Evolutionary conservation across 2,888 invertebrate genomes (phyloP).

Genomic region (Polyploca ridens): DNA sequence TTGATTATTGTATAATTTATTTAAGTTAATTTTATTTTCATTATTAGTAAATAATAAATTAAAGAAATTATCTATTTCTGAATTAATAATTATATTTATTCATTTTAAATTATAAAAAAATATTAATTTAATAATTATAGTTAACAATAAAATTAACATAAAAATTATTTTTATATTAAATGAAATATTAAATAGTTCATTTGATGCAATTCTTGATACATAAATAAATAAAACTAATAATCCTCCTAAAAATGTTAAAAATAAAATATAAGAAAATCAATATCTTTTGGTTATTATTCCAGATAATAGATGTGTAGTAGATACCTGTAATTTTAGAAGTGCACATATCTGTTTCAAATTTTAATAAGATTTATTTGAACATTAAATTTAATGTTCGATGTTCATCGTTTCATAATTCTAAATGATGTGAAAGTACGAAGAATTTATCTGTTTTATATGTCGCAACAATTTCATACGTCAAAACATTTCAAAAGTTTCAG

Average conservation of each 20-base stretch:
- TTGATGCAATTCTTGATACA: constrained; percentile 85
- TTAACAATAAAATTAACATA: constrained; percentile 40
- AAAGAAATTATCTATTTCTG: constrained; percentile 48
- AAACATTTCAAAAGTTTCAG: constrained; percentile 51
- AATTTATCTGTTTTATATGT: constrained; percentile 29
- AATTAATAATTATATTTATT: constrained; percentile 59
- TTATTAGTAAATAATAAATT: constrained; percentile 49
- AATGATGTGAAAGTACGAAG: constrained; percentile 12
- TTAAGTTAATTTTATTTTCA: constrained; percentile 75
- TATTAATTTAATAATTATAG: constrained; percentile 42
- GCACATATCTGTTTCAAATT: too few relatives aligned
- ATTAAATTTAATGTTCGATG: not conserved
- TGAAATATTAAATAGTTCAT: constrained; percentile 81
- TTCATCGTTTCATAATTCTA: not conserved
- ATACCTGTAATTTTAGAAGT: too few relatives aligned
- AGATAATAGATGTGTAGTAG: constrained; percentile 65
- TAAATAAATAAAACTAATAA: constrained; percentile 87
- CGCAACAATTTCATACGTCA: constrained; percentile 40
- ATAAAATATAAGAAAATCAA: constrained; percentile 86
- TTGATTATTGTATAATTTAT: constrained; percentile 82
- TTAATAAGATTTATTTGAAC: too few relatives aligned
- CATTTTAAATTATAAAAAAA: constrained; percentile 53
- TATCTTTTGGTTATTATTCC: constrained; percentile 78
- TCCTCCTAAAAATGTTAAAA: constrained; percentile 86
- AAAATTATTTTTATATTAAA: constrained; percentile 49